Conservation (phyloP, 2,797 vertebrate genomes). For the Fistularia tabacaria region DNA sequence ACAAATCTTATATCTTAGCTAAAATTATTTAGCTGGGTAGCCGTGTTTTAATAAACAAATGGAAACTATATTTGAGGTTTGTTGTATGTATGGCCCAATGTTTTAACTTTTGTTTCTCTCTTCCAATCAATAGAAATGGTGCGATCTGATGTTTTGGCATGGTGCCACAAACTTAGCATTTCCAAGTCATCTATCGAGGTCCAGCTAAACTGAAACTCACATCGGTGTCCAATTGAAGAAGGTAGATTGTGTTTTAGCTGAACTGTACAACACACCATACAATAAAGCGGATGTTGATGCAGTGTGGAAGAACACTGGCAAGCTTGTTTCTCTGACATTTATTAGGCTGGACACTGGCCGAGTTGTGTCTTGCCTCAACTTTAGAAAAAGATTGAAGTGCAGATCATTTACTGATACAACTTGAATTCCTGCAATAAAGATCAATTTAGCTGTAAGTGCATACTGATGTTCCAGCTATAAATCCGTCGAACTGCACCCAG, state of each 20-base stretch:
- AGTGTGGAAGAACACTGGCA: conserved; percentile 10
- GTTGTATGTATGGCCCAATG: conserved; percentile 57
- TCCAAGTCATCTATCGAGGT: conserved; percentile 43
- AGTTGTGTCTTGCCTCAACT: no score
- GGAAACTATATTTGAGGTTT: conserved; percentile 64
- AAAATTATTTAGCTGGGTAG: conserved; percentile 77
- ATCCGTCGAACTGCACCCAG: no score
- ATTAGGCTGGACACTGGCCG: no score
- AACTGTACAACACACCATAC: conserved; percentile 55
- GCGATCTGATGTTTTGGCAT: conserved; percentile 43
- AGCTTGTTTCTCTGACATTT: conserved; percentile 4
- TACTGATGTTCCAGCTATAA: no score
- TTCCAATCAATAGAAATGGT: conserved; percentile 29
- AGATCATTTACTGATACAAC: no score
- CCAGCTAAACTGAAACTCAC: conserved; percentile 24
- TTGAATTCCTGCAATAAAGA: no score
- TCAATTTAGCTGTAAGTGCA: no score
- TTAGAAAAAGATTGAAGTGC: no score
- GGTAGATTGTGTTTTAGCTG: conserved; percentile 42
- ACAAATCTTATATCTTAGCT: conserved; percentile 79
- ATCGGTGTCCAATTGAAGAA: conserved; percentile 41
- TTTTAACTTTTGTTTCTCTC: conserved; percentile 56
- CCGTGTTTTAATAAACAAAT: conserved; percentile 79
- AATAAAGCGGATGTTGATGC: conserved; percentile 67
- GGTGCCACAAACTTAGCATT: conserved; percentile 48